Percentiles rank a stretch among this genome's conserved stretches.
These are phyloP conservation scores for Eubucco bourcierii DNA, from an alignment of 2,113 vertebrate species.

Conservation along the genomic window DNA sequence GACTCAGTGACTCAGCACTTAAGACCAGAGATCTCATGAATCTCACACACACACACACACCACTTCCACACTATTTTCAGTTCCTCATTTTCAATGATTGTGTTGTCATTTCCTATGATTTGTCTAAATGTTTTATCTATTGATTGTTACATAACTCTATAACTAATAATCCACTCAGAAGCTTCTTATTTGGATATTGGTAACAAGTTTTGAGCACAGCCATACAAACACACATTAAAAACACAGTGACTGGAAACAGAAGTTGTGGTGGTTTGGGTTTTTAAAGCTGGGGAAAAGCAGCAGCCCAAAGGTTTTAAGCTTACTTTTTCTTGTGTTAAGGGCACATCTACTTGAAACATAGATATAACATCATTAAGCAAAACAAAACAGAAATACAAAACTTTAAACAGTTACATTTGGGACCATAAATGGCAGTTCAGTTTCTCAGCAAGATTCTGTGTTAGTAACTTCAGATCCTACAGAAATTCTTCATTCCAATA, in stretches of 20 bases:
- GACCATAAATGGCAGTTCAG: neutral
- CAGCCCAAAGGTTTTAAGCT: neutral
- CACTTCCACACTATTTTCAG: neutral
- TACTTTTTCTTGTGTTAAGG: neutral
- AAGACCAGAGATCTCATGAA: neutral
- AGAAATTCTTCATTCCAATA: neutral
- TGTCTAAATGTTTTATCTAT: neutral
- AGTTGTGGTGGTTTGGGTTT: neutral
- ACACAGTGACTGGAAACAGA: rapidly evolving
- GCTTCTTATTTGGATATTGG: neutral
- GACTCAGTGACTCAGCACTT: neutral
- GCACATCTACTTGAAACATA: neutral
- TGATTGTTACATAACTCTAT: neutral
- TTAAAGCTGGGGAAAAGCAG: neutral
- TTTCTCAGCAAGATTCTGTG: neutral
- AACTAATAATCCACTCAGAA: neutral
- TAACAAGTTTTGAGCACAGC: neutral
- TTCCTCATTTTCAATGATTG: neutral
- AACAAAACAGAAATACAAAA: neutral
- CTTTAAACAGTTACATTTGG: neutral
- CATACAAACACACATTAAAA: neutral
- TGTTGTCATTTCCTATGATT: neutral
- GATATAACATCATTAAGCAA: neutral
- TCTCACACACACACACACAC: neutral
- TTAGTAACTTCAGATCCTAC: neutral